These are phyloP conservation scores for Anguilla anguilla DNA, from an alignment of 2,797 vertebrate species.

Conservation along the genomic window DNA sequence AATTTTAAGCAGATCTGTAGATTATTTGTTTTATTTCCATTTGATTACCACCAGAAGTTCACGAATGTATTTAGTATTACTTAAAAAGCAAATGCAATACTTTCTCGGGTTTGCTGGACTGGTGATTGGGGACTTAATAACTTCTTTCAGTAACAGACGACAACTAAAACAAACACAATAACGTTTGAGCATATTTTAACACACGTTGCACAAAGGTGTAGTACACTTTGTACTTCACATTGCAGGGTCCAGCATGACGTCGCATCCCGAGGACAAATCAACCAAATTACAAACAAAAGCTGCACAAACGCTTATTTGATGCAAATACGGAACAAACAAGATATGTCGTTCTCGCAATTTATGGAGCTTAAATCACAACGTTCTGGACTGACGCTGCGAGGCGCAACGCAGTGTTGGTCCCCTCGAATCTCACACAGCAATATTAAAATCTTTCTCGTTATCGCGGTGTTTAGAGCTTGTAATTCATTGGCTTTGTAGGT, in stretches of 20 bases:
- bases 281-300: constrained; percentile 15
- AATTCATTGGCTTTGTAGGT: constrained; percentile 45
- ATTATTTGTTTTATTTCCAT: not conserved
- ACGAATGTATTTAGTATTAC: not conserved
- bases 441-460: constrained; percentile 36
- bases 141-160: not conserved
- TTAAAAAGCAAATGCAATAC: not conserved
- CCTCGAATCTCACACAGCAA: accelerated
- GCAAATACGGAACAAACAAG: constrained; percentile 15
- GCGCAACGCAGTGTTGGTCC: not conserved
- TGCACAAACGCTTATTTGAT: not conserved
- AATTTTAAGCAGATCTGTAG: not conserved
- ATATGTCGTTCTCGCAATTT: constrained; percentile 21
- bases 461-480: constrained; percentile 58
- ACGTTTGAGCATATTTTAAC: not conserved
- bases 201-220: not conserved
- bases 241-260: constrained; percentile 2
- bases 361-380: not conserved
- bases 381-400: not conserved
- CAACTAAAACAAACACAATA: not conserved
- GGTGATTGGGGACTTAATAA: not conserved
- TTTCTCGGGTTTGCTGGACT: not conserved
- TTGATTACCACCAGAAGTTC: not conserved
- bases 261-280: not conserved
- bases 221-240: not conserved